phyloP scores from a whole-genome alignment of 2,888 invertebrate species.

The Papilio demoleus region DNA sequence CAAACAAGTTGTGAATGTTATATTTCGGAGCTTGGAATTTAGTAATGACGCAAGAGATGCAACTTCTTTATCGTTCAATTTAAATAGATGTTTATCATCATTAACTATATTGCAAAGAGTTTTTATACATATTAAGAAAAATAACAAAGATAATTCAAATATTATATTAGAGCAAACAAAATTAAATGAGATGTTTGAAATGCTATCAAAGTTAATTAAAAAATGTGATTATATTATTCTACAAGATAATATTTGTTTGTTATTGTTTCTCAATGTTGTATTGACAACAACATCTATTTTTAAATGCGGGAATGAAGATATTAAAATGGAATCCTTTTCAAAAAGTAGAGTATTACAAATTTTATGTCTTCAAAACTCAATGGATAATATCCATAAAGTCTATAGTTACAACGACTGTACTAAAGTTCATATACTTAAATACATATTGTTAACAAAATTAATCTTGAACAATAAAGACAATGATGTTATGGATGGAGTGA shows the following conservation, averaged over 20 bases:
- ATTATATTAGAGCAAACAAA: conserved; percentile 51
- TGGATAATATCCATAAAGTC: conserved; percentile 53
- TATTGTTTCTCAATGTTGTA: conserved; percentile 57
- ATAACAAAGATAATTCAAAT: conserved; percentile 18
- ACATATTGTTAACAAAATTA: conserved; percentile 56
- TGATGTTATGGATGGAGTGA: conserved; percentile 57
- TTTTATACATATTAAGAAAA: conserved; percentile 47
- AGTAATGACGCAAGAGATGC: conserved; percentile 59
- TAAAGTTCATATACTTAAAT: conserved; percentile 58
- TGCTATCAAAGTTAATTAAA: conserved; percentile 55
- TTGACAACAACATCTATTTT: conserved; percentile 54
- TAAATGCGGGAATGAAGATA: conserved; percentile 1
- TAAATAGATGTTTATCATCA: conserved; percentile 59
- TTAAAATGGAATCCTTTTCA: conserved; percentile 25
- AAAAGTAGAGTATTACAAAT: conserved; percentile 56
- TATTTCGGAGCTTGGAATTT: conserved; percentile 55
- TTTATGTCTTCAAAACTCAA: conserved; percentile 57
- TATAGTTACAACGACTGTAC: conserved; percentile 50
- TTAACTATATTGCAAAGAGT: conserved; percentile 61
- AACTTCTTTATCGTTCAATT: conserved; percentile 60
- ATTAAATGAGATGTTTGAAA: conserved; percentile 51
- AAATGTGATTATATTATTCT: conserved; percentile 53
- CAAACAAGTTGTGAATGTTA: conserved; percentile 56
- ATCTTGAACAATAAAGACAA: conserved; percentile 52
- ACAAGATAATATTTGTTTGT: conserved; percentile 48